These are phyloP conservation scores for Coreoperca whiteheadi DNA, from an alignment of 2,113 vertebrate species.

Conservation along the genomic window DNA sequence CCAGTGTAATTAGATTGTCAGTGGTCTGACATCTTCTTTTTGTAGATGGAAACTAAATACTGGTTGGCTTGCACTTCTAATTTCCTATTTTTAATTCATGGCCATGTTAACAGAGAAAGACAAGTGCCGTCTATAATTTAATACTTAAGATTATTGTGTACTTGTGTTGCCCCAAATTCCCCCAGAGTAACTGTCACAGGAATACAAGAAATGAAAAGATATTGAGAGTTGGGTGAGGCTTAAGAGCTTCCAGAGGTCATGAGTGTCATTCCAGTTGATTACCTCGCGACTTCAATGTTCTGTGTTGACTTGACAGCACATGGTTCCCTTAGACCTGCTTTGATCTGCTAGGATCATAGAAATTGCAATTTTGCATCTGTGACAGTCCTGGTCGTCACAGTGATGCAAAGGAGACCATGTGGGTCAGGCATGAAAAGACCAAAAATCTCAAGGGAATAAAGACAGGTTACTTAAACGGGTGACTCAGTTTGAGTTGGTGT, in stretches of 20 bases:
- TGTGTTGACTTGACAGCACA: conserved; percentile 34
- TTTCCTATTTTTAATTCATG: neutral
- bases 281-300: conserved; percentile 10
- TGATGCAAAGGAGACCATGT: neutral
- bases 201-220: conserved; percentile 9
- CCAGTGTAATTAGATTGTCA: neutral
- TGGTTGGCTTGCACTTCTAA: neutral
- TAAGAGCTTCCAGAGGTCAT: neutral
- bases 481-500: neutral
- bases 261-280: conserved; percentile 12
- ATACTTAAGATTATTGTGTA: neutral
- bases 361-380: conserved; percentile 28
- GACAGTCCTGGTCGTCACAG: conserved; percentile 23
- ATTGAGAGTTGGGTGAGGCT: neutral
- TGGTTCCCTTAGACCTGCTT: conserved; percentile 22
- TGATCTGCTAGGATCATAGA: conserved; percentile 25
- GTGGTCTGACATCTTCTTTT: neutral
- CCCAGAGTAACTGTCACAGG: neutral
- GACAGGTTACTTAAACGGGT: neutral
- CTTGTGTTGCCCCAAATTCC: neutral
- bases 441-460: neutral
- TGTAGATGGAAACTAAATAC: neutral
- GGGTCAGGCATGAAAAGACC: conserved; percentile 12
- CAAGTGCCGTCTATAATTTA: neutral
- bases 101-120: neutral